Base-by-base conservation (phyloP, 2,113 vertebrate species). In the Sinocyclocheilus grahami region DNA sequence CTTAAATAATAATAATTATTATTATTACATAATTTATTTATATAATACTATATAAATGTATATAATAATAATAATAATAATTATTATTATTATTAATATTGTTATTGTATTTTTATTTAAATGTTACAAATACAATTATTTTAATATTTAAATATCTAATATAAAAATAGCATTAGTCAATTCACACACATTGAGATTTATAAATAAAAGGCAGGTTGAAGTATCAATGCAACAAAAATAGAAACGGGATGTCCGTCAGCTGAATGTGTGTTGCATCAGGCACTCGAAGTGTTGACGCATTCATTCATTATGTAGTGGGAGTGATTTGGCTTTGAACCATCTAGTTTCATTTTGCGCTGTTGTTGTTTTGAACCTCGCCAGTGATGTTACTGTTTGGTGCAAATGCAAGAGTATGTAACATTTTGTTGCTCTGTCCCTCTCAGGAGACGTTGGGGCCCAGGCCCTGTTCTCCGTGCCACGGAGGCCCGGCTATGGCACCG, bases 381-480 rank as follows among this genome's bases (percentile, higher is more conserved):
- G 72, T 14, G 6, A 24, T 16, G 3, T 48, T 24, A 75, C 5
- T 48, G 39, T 51, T 60, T 60, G 14, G 8, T 72, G 20, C 22
- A n/a, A 62, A 62, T 62, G 58, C 22, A 9, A 62, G 20, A 62
- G 58, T 62, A n/a, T 62, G 20, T 39, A 30, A 22, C 69, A 3
- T 14, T 48, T 51, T 53, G 62, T 75, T 30, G 46, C 11, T 77
- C 84, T 82, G 5, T 60, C 4, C 18, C 30, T 76, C 79, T 0
- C 92, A 99, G 98, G 96, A 98, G 97, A 96, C 92, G 97, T 97
- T 95, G 97, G 97, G 97, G 97, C 98, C 89, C 98, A 98, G 97
- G 96, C 98, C 97, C 97, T 99, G 83, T 98, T 99, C 95, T 94
- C 97, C 95, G 96, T 99, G 95, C 98, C 98, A 90, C 96, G 97